phyloP scores from a whole-genome alignment of 2,888 invertebrate genomes.

The Rhimphoctona megacephalus region DNA sequence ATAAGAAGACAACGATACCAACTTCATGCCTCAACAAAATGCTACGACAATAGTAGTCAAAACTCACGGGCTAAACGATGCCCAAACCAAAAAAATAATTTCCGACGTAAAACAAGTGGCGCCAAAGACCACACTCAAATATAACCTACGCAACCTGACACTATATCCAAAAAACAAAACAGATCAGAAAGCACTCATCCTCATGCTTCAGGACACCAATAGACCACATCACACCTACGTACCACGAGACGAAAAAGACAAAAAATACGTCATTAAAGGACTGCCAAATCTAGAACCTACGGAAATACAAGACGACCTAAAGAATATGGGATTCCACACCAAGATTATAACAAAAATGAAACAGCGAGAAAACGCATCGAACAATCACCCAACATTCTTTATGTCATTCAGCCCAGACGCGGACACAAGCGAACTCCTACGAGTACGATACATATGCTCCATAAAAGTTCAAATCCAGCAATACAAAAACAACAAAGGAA shows the following conservation, averaged over 20 bases:
- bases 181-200: not conserved
- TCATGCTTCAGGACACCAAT: not conserved
- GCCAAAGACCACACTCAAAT: not conserved
- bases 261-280: conserved; percentile 4
- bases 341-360: not conserved
- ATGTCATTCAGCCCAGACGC: not conserved
- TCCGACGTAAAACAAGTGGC: not conserved
- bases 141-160: not conserved
- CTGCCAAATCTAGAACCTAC: not conserved
- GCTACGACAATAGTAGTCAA: not conserved
- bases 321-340: not conserved
- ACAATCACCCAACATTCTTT: not conserved
- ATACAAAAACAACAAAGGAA: not conserved
- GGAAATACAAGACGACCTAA: not conserved
- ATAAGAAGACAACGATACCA: not conserved
- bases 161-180: not conserved
- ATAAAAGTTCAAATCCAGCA: not conserved
- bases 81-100: not conserved
- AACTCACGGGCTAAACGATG: not conserved
- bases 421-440: not conserved
- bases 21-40: not conserved
- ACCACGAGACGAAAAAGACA: not conserved
- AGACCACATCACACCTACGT: conserved; percentile 2
- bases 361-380: not conserved
- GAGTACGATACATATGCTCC: not conserved